Evolutionary conservation across 2,797 vertebrate genomes (phyloP).

Genomic region (Pelodytes ibericus): DNA sequence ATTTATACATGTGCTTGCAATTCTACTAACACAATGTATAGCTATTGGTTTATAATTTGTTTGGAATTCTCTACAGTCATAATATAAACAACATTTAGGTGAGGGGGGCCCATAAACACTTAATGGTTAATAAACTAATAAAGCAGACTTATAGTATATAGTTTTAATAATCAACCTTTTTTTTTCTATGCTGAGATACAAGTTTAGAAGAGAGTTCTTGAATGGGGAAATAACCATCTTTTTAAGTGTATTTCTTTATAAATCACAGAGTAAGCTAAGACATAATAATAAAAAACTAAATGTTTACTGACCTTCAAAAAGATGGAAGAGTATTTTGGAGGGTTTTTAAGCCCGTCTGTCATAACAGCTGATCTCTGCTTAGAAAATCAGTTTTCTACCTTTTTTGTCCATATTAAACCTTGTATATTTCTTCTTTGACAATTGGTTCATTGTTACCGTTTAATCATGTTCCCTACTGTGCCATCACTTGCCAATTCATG

Average conservation of each 20-base stretch:
- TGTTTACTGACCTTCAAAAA: constrained; percentile 47
- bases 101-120: background rate
- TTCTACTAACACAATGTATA: no score
- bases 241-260: background rate
- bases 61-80: no score
- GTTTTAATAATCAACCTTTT: background rate
- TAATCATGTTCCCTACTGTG: constrained; percentile 46
- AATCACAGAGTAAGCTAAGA: constrained; percentile 22
- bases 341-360: constrained; percentile 44
- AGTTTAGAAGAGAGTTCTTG: no score
- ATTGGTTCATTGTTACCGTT: constrained; percentile 29
- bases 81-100: background rate
- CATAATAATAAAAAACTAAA: constrained; percentile 7
- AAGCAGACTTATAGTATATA: background rate
- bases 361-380: constrained; percentile 44
- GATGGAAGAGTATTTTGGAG: constrained; percentile 38
- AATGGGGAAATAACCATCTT: no score
- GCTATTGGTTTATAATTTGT: no score
- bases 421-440: constrained; percentile 41
- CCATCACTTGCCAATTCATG: constrained; percentile 40
- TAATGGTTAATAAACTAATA: background rate
- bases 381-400: constrained; percentile 36
- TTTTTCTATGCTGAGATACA: no score
- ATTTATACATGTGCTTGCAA: no score
- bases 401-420: constrained; percentile 42